Evolutionary conservation across 1,140 invertebrate species (phyloP).

Genomic region (Araneus ventricosus): DNA sequence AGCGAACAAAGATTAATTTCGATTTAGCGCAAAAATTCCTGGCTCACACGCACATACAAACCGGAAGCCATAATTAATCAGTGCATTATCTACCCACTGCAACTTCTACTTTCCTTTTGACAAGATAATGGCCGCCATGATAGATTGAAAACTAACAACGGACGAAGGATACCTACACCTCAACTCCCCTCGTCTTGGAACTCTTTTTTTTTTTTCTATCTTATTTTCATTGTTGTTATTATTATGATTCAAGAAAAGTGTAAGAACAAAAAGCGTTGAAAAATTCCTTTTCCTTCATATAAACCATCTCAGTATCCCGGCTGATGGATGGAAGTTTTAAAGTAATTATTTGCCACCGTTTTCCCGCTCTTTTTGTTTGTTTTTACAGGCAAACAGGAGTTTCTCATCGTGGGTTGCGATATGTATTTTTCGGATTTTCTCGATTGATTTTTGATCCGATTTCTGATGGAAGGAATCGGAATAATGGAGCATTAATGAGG

Average conservation of each 20-base stretch:
- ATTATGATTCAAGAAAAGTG: conserved; percentile 56
- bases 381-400: conserved; percentile 11
- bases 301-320: neutral
- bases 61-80: conserved; percentile 72
- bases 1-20: conserved; percentile 74
- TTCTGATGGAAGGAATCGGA: neutral
- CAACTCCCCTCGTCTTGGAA: neutral
- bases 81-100: conserved; percentile 70
- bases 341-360: conserved; percentile 64
- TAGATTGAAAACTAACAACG: conserved; percentile 75
- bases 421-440: neutral
- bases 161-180: conserved; percentile 52
- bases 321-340: conserved; percentile 71
- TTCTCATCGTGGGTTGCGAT: neutral
- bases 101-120: conserved; percentile 73
- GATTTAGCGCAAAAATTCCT: conserved; percentile 71
- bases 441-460: neutral
- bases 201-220: neutral
- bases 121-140: conserved; percentile 73
- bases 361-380: conserved; percentile 20
- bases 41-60: conserved; percentile 6
- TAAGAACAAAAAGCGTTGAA: conserved; percentile 60
- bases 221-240: neutral
- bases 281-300: conserved; percentile 49
- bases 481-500: neutral